A percentile compares a stretch with the other conserved stretches of the same genome.
phyloP scores from a whole-genome alignment of 2,888 invertebrate species.

The Hemaris fuciformis region DNA sequence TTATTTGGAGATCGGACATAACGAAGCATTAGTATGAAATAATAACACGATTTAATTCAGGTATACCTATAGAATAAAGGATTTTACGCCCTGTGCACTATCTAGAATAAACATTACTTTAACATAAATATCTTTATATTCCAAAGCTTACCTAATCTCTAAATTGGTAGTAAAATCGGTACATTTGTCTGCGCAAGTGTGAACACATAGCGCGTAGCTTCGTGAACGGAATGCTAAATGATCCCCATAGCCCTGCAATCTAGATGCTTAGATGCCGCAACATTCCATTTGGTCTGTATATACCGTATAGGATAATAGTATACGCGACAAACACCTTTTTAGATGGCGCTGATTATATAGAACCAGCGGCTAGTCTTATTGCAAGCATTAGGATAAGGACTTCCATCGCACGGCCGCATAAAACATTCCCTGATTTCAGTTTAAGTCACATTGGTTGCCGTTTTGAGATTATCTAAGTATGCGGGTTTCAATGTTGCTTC shows the following conservation, averaged over 20 bases:
- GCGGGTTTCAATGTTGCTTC: conserved; percentile 3
- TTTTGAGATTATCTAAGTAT: conserved; percentile 18
- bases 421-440: conserved; percentile 1
- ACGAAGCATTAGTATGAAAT: not conserved
- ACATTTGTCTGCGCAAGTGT: conserved; percentile 43
- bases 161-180: conserved; percentile 19
- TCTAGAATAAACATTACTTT: not conserved
- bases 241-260: conserved; percentile 43
- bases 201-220: conserved; percentile 41
- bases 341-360: conserved; percentile 47
- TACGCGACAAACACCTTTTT: conserved; percentile 37
- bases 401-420: not conserved
- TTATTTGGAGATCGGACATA: not conserved
- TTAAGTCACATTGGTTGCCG: conserved; percentile 11
- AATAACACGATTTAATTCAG: not conserved
- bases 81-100: not conserved
- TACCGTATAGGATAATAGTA: conserved; percentile 19
- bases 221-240: conserved; percentile 57
- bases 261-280: conserved; percentile 44
- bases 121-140: not conserved
- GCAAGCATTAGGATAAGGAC: conserved; percentile 31
- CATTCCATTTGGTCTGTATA: conserved; percentile 33
- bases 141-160: not conserved
- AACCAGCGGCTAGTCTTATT: conserved; percentile 34
- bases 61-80: not conserved